phyloP scores from a whole-genome alignment of 2,113 vertebrate species.

The Onychostruthus taczanowskii region DNA sequence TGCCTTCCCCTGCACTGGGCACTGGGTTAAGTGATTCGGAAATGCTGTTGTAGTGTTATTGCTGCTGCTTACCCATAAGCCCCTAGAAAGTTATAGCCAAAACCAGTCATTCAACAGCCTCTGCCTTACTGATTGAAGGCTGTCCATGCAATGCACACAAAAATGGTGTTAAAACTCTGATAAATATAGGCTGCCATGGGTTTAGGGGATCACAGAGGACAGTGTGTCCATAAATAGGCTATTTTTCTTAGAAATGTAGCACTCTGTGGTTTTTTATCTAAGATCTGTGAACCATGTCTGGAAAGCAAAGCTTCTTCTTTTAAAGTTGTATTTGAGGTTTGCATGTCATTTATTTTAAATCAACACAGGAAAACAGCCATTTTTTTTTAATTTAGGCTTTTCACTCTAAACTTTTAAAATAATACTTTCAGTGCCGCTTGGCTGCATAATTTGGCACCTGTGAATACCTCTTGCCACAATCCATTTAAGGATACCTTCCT shows the following conservation, averaged over 20 bases:
- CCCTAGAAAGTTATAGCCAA: background rate
- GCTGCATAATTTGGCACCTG: background rate
- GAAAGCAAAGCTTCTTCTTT: background rate
- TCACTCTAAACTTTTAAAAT: background rate
- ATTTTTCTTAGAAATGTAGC: background rate
- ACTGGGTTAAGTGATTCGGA: background rate
- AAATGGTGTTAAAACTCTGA: background rate
- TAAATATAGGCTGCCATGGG: background rate
- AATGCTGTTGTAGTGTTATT: background rate
- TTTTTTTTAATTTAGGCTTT: background rate
- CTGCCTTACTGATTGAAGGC: background rate
- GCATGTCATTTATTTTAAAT: background rate
- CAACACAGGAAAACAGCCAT: background rate
- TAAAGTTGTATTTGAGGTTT: background rate
- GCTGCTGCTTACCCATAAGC: background rate
- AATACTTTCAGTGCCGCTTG: background rate
- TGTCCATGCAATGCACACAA: background rate
- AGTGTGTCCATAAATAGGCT: background rate
- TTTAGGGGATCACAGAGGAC: background rate
- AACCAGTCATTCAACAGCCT: background rate
- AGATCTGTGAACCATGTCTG: background rate
- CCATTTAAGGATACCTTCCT: background rate
- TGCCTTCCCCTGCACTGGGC: background rate
- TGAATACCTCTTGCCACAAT: background rate
- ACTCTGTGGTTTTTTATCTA: conserved; percentile 3